These are phyloP conservation scores for Drosophila kuntzei DNA, from an alignment of 2,888 invertebrate genomes.

Conservation along the genomic window DNA sequence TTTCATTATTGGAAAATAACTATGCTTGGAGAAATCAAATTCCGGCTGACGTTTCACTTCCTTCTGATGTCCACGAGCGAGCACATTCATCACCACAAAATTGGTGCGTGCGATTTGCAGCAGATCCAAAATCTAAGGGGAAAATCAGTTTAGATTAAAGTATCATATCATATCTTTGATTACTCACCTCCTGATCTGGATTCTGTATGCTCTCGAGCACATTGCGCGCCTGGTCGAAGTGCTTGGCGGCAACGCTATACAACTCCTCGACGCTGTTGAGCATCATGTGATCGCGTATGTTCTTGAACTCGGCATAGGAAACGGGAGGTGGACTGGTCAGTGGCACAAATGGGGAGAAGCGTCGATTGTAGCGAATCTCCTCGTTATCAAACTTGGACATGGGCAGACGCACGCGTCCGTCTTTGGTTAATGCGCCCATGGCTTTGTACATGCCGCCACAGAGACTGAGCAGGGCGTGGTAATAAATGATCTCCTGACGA, in stretches of 20 bases:
- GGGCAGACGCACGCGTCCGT: constrained; percentile 94
- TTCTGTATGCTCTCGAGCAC: constrained; percentile 93
- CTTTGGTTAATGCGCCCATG: constrained; percentile 94
- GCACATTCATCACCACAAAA: constrained; percentile 96
- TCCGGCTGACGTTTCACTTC: constrained; percentile 94
- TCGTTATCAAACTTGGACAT: constrained; percentile 96
- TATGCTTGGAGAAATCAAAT: constrained; percentile 95
- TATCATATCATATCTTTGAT: too few species aligned
- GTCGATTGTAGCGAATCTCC: constrained; percentile 96
- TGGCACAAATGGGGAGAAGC: constrained; percentile 95
- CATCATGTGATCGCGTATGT: constrained; percentile 90
- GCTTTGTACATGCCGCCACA: constrained; percentile 98
- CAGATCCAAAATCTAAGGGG: constrained; percentile 90
- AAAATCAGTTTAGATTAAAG: background rate
- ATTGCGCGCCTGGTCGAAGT: constrained; percentile 95
- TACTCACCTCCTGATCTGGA: constrained; percentile 91
- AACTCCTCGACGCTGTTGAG: constrained; percentile 88
- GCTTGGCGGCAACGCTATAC: constrained; percentile 94
- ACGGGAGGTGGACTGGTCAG: constrained; percentile 96
- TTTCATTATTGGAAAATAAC: constrained; percentile 96
- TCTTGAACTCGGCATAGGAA: constrained; percentile 94
- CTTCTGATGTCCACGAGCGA: constrained; percentile 96
- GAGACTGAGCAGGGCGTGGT: constrained; percentile 96
- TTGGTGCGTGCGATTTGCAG: constrained; percentile 97
- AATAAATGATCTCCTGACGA: constrained; percentile 93